Evolutionary conservation across 2,797 vertebrate genomes (phyloP), one percentile per base, ranked within the genome.

Genomic region (Phyllotis vaccarum): DNA sequence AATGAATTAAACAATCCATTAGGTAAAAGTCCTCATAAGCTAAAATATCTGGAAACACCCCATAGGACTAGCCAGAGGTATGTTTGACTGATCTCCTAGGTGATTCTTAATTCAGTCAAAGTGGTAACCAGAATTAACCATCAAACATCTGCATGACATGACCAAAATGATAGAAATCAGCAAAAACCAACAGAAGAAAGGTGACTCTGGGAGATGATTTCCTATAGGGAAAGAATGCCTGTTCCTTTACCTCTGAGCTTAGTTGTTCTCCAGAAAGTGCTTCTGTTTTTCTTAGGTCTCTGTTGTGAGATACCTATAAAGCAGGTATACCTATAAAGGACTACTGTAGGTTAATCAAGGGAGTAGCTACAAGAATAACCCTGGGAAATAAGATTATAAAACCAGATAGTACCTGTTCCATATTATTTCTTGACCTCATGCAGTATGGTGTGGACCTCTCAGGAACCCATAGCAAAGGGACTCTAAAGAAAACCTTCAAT

Each of bases 301-400:
- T 5, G 62, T 19, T n/a, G 37, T 40, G 40, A 13, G 76, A 72
- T 8, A n/a, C 22, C 27, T 16, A 22, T 43, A 27, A 19, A 74
- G 37, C 34, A 7, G 9, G 19, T n/a, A n/a, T n/a, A n/a, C n/a
- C 21, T 0, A 0, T 14, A n/a, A n/a, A n/a, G 3, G 43, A 29
- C 12, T 54, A 34, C 31, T 31, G 4, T 13, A 54, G 34, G 46
- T 68, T 85, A 8, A 13, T 37, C 17, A 54, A 46, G 40, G 49
- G 2, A 24, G 4, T 52, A n/a, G 16, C 27, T 4, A 60, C 0
- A 0, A 12, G 40, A 6, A 8, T 2, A 31, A 43, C 13, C 68
- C 52, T 2, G 6, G 3, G n/a, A 49, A 62, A 40, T 21, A 60
- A 52, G 68, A 16, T 46, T 24, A 3, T 78, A 40, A 46, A 31